Base-by-base conservation (phyloP, 2,797 vertebrate genomes). In the Nothura maculosa region DNA sequence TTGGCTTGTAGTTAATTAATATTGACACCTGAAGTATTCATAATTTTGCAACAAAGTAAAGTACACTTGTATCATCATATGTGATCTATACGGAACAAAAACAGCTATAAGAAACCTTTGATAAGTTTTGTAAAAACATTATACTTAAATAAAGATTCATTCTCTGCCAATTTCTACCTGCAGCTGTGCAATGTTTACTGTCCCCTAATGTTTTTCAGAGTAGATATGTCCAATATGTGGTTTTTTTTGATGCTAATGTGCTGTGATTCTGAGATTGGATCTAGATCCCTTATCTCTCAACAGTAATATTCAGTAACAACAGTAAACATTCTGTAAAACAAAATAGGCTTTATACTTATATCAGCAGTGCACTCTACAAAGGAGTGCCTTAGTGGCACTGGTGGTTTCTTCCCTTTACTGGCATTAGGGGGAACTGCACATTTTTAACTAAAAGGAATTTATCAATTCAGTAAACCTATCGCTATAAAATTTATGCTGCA, bases 381-480 rank as follows among this genome's bases (percentile, higher is more conserved):
- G 3, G 38, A 79, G n/a, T 21, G 8, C 28, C 68, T 43, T 52
- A 38, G 0, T 40, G 11, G 27, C 15, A 40, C 6, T 8, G 25
- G 38, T 43, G 69, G 7, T 63, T 73, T 81, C 54, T 27, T 18
- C 30, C 40, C 61, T 42, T 52, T 34, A 14, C 42, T 62, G 14
- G 45, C 69, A 62, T 12, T 17, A 48, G 75, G 38, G 38, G 38
- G 25, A 68, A 10, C 10, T 75, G 34, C 52, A 42, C 3, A 9
- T 47, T 68, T 87, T 89, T 84, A 22, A 74, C 32, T n/a, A 18
- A 48, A 9, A 76, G 57, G 32, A 88, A 61, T 22, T 73, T 69
- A 79, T 30, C 55, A 68, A 66, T 32, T 69, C 5, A 2, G 22
- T 76, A 66, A 73, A 81, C 9, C 9, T 30, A 43, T 6, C 73